These are phyloP conservation scores for Conops quadrifasciatus DNA, from an alignment of 2,888 invertebrate genomes.

Conservation along the genomic window DNA sequence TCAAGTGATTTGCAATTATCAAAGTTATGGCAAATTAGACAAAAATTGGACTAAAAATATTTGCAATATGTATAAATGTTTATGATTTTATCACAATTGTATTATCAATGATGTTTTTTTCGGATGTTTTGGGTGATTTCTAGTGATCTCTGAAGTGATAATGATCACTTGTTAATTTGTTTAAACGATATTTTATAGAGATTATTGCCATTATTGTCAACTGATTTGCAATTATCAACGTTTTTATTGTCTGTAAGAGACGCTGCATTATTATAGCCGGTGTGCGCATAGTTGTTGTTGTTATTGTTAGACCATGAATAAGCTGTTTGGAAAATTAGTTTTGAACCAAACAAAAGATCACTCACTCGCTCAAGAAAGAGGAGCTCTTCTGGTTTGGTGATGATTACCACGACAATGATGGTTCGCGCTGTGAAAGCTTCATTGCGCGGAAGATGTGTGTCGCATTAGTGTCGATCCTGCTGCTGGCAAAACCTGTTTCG, in stretches of 20 bases:
- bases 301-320: neutral
- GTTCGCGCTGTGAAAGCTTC: neutral
- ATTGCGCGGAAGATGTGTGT: constrained; percentile 20
- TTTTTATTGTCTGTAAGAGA: neutral
- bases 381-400: neutral
- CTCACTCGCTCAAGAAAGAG: neutral
- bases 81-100: too few species aligned
- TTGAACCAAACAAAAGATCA: neutral
- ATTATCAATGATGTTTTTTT: too few species aligned
- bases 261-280: neutral
- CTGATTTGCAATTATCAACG: too few species aligned
- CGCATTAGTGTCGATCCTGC: neutral
- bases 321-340: neutral
- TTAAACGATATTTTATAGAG: too few species aligned
- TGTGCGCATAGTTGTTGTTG: neutral
- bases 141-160: too few species aligned
- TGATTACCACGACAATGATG: neutral
- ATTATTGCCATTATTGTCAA: too few species aligned
- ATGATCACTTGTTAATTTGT: too few species aligned
- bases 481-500: constrained; percentile 29
- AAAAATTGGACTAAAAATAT: too few species aligned
- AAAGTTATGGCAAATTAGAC: too few species aligned
- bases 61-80: too few species aligned
- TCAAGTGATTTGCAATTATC: too few species aligned
- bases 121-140: too few species aligned